Evolutionary conservation across 53 echinoderm and acorn worm species (phyloP).

Genomic region (Mesocentrotus franciscanus): DNA sequence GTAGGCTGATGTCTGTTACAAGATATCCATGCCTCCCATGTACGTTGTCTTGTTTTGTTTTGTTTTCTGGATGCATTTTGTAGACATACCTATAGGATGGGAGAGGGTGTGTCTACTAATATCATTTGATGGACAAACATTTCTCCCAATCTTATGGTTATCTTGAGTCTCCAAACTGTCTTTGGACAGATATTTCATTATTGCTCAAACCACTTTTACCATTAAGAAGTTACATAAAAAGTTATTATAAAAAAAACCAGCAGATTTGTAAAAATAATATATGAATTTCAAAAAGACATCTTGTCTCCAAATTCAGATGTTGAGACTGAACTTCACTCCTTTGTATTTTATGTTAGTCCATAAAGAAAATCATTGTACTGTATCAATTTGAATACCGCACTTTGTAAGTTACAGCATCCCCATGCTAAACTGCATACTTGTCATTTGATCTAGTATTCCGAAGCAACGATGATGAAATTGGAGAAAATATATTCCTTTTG

Average conservation of each 20-base stretch:
- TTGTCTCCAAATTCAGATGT: not conserved
- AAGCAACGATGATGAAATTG: not conserved
- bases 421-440: not conserved
- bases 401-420: not conserved
- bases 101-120: not conserved
- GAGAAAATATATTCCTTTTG: slow-evolving; percentile 35
- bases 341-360: not conserved
- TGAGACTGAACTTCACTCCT: not conserved
- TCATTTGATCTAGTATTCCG: not conserved
- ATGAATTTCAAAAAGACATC: not conserved
- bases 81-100: too few relatives aligned
- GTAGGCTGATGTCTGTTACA: too few relatives aligned
- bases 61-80: too few relatives aligned
- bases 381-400: not conserved
- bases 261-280: not conserved
- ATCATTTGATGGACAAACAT: too few relatives aligned
- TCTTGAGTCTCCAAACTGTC: too few relatives aligned
- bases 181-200: too few relatives aligned
- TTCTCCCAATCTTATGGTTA: too few relatives aligned
- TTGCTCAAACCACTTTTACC: too few relatives aligned
- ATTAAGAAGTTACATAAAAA: too few relatives aligned
- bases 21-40: too few relatives aligned
- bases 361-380: not conserved
- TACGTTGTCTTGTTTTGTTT: too few relatives aligned
- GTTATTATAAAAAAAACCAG: not conserved